These are phyloP conservation scores for Drosophila meridionalis DNA, from an alignment of 2,888 invertebrate genomes.

Conservation along the genomic window DNA sequence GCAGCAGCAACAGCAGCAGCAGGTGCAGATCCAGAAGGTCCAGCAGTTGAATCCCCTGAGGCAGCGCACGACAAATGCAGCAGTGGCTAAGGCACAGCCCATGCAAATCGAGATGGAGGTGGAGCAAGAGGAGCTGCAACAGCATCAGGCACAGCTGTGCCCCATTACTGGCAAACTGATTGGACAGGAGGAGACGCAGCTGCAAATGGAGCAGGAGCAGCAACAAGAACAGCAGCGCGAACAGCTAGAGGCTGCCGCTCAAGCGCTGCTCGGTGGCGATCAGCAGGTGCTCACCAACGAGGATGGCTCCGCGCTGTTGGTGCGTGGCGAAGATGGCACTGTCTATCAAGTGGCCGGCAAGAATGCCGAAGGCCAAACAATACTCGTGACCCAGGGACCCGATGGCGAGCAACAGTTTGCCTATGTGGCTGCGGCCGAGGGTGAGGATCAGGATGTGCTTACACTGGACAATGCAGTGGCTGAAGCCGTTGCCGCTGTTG, in stretches of 20 bases:
- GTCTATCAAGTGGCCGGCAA: conserved; percentile 90
- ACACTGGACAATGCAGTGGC: conserved; percentile 85
- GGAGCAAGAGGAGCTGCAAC: conserved; percentile 73
- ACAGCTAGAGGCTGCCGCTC: conserved; percentile 76
- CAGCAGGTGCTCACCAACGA: conserved; percentile 85
- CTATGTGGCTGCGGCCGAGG: conserved; percentile 88
- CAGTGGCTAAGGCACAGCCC: conserved; percentile 76
- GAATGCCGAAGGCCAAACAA: conserved; percentile 91
- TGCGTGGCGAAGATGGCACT: conserved; percentile 92
- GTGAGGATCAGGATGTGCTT: conserved; percentile 86
- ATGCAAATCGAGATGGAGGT: conserved; percentile 60
- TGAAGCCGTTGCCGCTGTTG: conserved; percentile 83
- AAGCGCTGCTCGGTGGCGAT: conserved; percentile 79
- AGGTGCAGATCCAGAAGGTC: conserved; percentile 83
- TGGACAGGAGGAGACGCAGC: conserved; percentile 87
- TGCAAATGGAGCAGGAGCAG: conserved; percentile 74
- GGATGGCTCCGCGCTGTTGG: conserved; percentile 90
- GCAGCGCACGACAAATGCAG: conserved; percentile 82
- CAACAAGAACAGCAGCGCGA: conserved; percentile 79
- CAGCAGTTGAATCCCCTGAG: conserved; percentile 86
- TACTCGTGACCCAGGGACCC: conserved; percentile 90
- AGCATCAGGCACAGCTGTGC: conserved; percentile 87
- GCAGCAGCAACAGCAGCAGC: conserved; percentile 65
- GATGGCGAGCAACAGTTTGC: conserved; percentile 91
- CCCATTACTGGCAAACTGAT: conserved; percentile 87